phyloP scores from a whole-genome alignment of 53 echinoderm and acorn worm species.

The Crossaster papposus region DNA sequence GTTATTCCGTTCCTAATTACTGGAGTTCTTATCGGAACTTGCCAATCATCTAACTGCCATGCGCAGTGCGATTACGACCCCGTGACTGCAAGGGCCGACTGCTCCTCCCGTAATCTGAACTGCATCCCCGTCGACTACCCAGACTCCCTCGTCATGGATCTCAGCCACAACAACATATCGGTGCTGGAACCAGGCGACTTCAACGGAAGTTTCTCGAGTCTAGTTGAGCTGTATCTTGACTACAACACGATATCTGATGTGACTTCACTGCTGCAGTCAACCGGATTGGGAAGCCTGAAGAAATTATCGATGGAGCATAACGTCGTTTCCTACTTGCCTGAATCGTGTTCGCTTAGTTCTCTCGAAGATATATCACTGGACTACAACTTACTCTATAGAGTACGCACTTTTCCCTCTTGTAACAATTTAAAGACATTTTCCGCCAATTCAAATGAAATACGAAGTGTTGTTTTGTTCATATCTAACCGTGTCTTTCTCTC shows the following conservation, averaged over 20 bases:
- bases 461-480: background rate
- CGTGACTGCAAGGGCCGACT: slow-evolving; percentile 29
- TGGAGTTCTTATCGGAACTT: background rate
- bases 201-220: slow-evolving; percentile 3
- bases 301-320: slow-evolving; percentile 12
- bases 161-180: slow-evolving; percentile 27
- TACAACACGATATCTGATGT: slow-evolving; percentile 22
- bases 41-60: slow-evolving; percentile 21
- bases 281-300: background rate
- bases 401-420: background rate
- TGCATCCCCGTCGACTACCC: slow-evolving; percentile 49
- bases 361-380: slow-evolving; percentile 9
- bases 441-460: background rate
- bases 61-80: slow-evolving; percentile 29
- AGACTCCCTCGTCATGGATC: slow-evolving; percentile 40
- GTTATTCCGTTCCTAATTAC: background rate
- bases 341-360: slow-evolving; percentile 3
- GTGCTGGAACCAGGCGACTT: slow-evolving; percentile 32
- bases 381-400: background rate
- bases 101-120: slow-evolving; percentile 40
- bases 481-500: background rate
- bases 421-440: background rate
- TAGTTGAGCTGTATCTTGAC: slow-evolving; percentile 19
- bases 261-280: slow-evolving; percentile 7
- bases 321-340: background rate